Conservation (phyloP, 2,888 invertebrate species). For the Ommatoiulus sabulosus region DNA sequence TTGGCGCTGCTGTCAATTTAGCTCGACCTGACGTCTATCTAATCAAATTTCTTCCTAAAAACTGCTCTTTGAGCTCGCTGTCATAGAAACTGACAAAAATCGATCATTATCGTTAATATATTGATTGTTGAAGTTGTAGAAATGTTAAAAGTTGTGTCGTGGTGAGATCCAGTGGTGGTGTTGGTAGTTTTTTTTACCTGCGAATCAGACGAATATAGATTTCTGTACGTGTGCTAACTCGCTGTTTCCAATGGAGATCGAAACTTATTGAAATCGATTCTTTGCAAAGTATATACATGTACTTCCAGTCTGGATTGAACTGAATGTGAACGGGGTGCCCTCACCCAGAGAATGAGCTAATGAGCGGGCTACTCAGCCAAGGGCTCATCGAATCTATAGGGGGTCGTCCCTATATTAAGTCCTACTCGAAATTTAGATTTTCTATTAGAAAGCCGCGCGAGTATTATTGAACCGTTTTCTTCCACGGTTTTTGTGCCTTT, state of each 20-base stretch:
- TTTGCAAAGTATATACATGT: background rate
- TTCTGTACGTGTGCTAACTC: background rate
- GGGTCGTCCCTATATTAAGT: background rate
- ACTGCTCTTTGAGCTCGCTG: slow-evolving; percentile 16
- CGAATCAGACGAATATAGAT: background rate
- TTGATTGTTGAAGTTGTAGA: background rate
- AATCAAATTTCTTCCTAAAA: background rate
- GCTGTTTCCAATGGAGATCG: background rate
- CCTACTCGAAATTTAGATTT: background rate
- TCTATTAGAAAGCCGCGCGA: background rate
- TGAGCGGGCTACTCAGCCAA: background rate
- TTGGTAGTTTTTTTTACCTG: background rate
- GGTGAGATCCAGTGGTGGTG: background rate
- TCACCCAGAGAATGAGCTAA: background rate
- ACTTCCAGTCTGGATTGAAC: background rate
- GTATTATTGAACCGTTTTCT: too few relatives aligned
- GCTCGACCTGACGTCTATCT: slow-evolving; percentile 35
- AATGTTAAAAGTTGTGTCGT: slow-evolving; percentile 18
- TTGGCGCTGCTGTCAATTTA: background rate
- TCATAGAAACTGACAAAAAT: slow-evolving; percentile 36
- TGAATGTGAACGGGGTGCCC: background rate
- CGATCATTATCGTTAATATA: slow-evolving; percentile 38
- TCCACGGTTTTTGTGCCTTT: background rate
- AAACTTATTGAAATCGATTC: slow-evolving; percentile 4
- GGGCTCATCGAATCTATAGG: too few relatives aligned